These are phyloP conservation scores for Volucella zonaria DNA, from an alignment of 2,888 invertebrate species.

Conservation along the genomic window DNA sequence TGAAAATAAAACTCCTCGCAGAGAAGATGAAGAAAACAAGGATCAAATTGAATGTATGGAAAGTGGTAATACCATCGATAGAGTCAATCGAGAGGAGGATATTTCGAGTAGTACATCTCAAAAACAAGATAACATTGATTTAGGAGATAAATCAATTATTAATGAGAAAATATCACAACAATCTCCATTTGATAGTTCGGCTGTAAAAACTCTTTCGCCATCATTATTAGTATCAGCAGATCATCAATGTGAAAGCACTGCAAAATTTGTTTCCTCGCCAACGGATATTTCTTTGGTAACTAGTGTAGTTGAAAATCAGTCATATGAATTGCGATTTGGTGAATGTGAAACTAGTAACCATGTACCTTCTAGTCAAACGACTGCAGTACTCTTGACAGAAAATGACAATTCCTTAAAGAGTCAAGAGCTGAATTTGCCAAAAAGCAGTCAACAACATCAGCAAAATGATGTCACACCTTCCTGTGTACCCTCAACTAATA, in stretches of 20 bases:
- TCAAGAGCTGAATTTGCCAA: slow-evolving; percentile 20
- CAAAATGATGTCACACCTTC: slow-evolving; percentile 40
- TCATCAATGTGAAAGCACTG: slow-evolving; percentile 13
- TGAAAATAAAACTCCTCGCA: background rate
- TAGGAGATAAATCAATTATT: background rate
- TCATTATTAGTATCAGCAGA: slow-evolving; percentile 29
- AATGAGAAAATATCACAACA: background rate
- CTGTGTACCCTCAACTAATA: slow-evolving; percentile 31
- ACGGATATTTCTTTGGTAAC: slow-evolving; percentile 2
- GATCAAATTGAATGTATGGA: slow-evolving; percentile 10
- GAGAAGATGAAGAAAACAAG: slow-evolving; percentile 18
- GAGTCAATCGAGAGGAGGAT: background rate
- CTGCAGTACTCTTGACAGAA: slow-evolving; percentile 22
- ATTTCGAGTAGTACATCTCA: background rate
- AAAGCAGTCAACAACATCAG: slow-evolving; percentile 31
- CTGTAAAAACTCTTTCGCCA: background rate
- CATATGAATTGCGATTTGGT: slow-evolving; percentile 26
- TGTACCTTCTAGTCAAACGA: slow-evolving; percentile 47
- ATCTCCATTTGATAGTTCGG: background rate
- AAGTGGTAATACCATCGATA: background rate
- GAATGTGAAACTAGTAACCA: slow-evolving; percentile 40
- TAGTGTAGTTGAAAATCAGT: slow-evolving; percentile 7
- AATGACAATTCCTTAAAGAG: slow-evolving; percentile 20
- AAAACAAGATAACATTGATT: background rate
- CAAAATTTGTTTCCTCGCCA: slow-evolving; percentile 7